Evolutionary conservation across 2,888 invertebrate species (phyloP).

Genomic region (Caenorhabditis uteleia): DNA sequence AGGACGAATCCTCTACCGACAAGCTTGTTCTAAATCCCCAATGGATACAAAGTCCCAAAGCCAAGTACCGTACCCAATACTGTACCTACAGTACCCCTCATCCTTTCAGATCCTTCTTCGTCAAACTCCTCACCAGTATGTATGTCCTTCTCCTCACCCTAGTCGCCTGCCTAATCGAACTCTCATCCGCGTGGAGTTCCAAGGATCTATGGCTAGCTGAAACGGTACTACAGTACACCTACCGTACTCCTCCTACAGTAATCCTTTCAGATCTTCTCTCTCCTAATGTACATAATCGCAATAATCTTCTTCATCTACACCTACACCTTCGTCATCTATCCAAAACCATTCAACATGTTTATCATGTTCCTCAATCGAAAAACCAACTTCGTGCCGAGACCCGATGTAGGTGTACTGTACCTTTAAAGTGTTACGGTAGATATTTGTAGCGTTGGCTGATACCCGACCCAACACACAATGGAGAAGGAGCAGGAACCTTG

Average conservation of each 20-base stretch:
- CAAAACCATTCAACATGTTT: slow-evolving; percentile 35
- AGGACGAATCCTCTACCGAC: slow-evolving; percentile 11
- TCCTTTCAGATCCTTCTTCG: background rate
- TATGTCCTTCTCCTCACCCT: slow-evolving; percentile 20
- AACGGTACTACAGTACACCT: slow-evolving; percentile 9
- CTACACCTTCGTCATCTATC: slow-evolving; percentile 60
- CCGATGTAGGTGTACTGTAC: no score
- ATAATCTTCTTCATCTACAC: slow-evolving; percentile 56
- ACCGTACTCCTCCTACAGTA: no score
- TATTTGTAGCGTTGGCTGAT: background rate
- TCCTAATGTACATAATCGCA: slow-evolving; percentile 59
- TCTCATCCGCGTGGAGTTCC: slow-evolving; percentile 30
- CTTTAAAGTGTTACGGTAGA: no score
- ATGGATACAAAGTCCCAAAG: slow-evolving; percentile 22
- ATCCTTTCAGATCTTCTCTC: slow-evolving; percentile 50
- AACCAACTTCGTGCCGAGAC: slow-evolving; percentile 8
- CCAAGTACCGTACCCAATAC: background rate
- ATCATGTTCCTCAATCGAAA: slow-evolving; percentile 8
- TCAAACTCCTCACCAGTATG: slow-evolving; percentile 19
- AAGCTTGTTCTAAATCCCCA: slow-evolving; percentile 6
- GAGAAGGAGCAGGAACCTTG: slow-evolving; percentile 57
- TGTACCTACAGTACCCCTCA: background rate
- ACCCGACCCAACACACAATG: slow-evolving; percentile 46
- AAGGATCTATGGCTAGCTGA: slow-evolving; percentile 18
- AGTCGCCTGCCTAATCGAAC: slow-evolving; percentile 14